These are phyloP conservation scores for Subanguina moxae DNA, from an alignment of 1,140 invertebrate genomes.

Conservation along the genomic window DNA sequence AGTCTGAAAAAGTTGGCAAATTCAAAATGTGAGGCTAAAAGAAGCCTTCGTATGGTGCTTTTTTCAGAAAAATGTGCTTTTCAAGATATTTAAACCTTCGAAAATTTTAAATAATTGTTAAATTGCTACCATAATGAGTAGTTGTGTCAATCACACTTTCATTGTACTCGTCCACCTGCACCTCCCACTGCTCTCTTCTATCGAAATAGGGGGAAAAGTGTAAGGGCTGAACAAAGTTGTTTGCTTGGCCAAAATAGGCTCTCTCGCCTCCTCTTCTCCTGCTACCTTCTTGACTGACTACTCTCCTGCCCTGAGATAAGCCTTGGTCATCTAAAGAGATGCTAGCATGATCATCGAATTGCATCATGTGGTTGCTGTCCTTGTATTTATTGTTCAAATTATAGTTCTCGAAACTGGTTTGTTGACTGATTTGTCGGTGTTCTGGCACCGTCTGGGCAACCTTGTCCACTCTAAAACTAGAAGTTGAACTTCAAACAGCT, in stretches of 20 bases:
- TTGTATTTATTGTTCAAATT: neutral
- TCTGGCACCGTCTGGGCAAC: conserved; percentile 22
- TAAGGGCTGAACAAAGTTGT: neutral
- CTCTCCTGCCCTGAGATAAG: neutral
- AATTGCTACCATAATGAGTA: neutral
- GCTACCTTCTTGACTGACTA: neutral
- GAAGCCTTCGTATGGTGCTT: too few species aligned
- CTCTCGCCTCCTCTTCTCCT: neutral
- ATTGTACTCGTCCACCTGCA: neutral
- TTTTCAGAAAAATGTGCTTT: too few species aligned
- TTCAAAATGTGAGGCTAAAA: conserved; percentile 17
- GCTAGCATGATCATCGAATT: neutral
- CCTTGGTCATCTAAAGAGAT: neutral
- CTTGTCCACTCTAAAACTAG: conserved; percentile 13
- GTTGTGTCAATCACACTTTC: neutral
- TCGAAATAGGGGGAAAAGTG: neutral
- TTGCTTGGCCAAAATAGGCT: neutral
- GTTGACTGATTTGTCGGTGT: conserved; percentile 10
- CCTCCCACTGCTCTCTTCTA: neutral
- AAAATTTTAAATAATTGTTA: too few species aligned
- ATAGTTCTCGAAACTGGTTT: conserved; percentile 8
- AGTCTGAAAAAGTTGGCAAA: conserved; percentile 5
- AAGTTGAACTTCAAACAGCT: neutral
- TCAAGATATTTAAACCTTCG: too few species aligned
- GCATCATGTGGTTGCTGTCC: neutral